phyloP scores from a whole-genome alignment of 1,140 invertebrate species.

The Maniola jurtina region DNA sequence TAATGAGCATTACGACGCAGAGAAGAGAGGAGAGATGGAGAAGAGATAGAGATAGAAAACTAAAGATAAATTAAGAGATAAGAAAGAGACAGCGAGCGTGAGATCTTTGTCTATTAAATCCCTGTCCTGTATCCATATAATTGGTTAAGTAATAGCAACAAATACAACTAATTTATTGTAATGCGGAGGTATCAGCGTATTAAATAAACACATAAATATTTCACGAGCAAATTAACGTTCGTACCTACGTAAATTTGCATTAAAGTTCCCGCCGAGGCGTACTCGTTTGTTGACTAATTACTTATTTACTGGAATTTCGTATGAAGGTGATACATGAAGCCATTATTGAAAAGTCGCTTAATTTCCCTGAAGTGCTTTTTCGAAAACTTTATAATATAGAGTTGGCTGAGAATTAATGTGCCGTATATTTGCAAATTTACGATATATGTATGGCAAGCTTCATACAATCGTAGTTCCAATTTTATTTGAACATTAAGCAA shows the following conservation, averaged over 20 bases:
- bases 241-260: constrained; percentile 21
- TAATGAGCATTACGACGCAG: too few species aligned
- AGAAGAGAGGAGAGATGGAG: too few species aligned
- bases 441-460: not conserved
- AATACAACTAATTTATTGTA: not conserved
- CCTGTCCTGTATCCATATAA: too few species aligned
- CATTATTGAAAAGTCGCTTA: constrained; percentile 16
- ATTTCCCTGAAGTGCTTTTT: constrained; percentile 1
- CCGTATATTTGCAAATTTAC: not conserved
- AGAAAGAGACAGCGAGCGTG: too few species aligned
- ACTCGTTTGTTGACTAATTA: constrained; percentile 19
- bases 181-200: not conserved
- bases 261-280: constrained; percentile 18
- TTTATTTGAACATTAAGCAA: too few species aligned
- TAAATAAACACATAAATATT: constrained; percentile 19
- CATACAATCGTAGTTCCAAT: too few species aligned
- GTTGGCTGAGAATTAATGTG: not conserved
- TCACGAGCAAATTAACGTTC: constrained; percentile 22
- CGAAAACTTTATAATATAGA: not conserved
- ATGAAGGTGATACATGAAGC: constrained; percentile 15
- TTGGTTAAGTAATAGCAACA: not conserved
- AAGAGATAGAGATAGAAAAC: too few species aligned
- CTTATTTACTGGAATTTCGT: constrained; percentile 25
- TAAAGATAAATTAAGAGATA: too few species aligned
- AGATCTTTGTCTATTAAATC: too few species aligned